These are phyloP conservation scores for Anadara kagoshimensis DNA, from an alignment of 1,140 invertebrate genomes.

Conservation along the genomic window DNA sequence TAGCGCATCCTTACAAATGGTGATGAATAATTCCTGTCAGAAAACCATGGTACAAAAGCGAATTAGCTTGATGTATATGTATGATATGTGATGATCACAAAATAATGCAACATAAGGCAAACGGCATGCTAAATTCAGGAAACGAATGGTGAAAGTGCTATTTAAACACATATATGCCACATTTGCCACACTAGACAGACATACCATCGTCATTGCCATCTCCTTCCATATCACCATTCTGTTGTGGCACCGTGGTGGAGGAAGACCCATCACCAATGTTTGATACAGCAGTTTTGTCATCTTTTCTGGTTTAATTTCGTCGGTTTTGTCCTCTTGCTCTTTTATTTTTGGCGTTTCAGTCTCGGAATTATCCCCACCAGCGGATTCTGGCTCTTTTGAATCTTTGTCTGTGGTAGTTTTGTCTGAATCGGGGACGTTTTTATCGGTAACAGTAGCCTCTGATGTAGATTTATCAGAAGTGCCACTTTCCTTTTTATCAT, in stretches of 20 bases:
- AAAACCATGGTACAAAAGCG: no score
- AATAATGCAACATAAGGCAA: no score
- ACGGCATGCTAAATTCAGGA: no score
- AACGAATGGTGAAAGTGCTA: no score
- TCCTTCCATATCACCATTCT: slow-evolving; percentile 22
- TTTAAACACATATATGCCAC: no score
- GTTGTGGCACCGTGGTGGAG: background rate
- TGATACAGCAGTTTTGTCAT: slow-evolving; percentile 9
- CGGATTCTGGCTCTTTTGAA: background rate
- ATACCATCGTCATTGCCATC: slow-evolving; percentile 15
- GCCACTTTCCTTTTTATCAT: background rate
- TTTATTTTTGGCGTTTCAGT: background rate
- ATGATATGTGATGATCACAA: no score
- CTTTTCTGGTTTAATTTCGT: slow-evolving; percentile 2
- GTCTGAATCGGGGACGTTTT: background rate
- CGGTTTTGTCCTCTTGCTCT: slow-evolving; percentile 13
- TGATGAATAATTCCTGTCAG: no score
- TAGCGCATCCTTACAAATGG: slow-evolving; percentile 1
- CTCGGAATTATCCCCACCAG: slow-evolving; percentile 2
- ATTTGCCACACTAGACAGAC: background rate
- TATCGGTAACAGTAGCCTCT: background rate
- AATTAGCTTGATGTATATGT: no score
- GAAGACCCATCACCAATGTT: background rate
- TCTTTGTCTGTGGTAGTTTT: background rate
- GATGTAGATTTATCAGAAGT: no score